Conservation (phyloP, 2,797 vertebrate genomes). For the Typhlichthys eigenmanni region DNA sequence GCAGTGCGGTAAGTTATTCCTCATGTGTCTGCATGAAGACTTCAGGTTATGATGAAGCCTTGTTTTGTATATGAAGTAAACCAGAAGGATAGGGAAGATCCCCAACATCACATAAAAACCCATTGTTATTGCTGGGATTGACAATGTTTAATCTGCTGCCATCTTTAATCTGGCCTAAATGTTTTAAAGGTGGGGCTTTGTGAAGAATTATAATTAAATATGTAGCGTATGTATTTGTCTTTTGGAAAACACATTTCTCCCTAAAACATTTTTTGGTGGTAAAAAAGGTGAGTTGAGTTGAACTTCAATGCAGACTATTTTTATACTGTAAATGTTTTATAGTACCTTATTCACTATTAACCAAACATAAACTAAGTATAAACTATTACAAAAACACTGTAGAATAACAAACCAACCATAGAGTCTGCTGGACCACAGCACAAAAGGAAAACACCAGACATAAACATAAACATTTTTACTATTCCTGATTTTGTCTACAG, state of each 20-base stretch:
- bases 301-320: no score
- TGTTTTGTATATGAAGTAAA: conserved; percentile 57
- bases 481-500: no score
- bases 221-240: conserved; percentile 1
- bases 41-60: conserved; percentile 34
- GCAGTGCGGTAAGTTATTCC: conserved; percentile 50
- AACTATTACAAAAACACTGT: no score
- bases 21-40: conserved; percentile 43
- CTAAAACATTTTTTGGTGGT: neutral
- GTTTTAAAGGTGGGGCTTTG: conserved; percentile 42
- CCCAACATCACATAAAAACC: conserved; percentile 46
- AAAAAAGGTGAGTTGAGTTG: no score
- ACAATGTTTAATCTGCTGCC: conserved; percentile 55
- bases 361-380: no score
- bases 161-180: conserved; percentile 52
- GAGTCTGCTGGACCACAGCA: neutral
- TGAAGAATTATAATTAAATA: conserved; percentile 3
- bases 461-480: neutral
- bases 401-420: no score
- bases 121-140: conserved; percentile 55
- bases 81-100: conserved; percentile 46
- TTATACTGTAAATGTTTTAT: no score
- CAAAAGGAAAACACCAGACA: neutral
- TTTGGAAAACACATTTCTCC: conserved; percentile 21
- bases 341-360: no score